Conservation (phyloP, 2,888 invertebrate genomes). For the Oeneis ivallda region DNA sequence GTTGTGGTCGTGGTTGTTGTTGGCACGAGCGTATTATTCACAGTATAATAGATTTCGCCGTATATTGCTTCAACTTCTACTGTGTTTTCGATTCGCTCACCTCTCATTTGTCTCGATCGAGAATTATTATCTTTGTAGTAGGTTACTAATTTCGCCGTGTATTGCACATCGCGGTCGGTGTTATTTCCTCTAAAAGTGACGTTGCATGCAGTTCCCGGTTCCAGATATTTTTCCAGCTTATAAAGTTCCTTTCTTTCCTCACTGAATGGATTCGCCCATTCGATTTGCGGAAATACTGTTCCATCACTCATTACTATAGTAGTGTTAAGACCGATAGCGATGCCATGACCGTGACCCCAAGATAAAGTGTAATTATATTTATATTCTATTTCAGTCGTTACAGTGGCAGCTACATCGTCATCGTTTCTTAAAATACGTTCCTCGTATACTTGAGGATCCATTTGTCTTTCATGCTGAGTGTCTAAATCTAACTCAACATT, state of each 20-base stretch:
- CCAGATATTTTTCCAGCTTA: slow-evolving; percentile 84
- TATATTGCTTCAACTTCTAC: slow-evolving; percentile 87
- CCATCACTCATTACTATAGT: slow-evolving; percentile 83
- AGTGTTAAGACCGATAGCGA: slow-evolving; percentile 86
- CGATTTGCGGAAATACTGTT: slow-evolving; percentile 80
- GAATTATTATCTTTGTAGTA: slow-evolving; percentile 84
- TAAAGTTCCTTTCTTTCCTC: slow-evolving; percentile 80
- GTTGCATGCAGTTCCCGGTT: slow-evolving; percentile 91
- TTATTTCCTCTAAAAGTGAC: slow-evolving; percentile 89
- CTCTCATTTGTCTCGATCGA: slow-evolving; percentile 82
- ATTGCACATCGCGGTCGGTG: slow-evolving; percentile 88
- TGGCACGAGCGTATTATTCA: slow-evolving; percentile 89
- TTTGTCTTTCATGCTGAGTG: slow-evolving; percentile 76
- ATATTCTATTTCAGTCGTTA: slow-evolving; percentile 88
- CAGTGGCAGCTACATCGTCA: slow-evolving; percentile 81
- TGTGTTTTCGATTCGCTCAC: slow-evolving; percentile 84
- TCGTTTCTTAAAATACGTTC: slow-evolving; percentile 77
- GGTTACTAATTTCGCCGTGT: slow-evolving; percentile 86
- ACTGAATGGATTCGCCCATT: slow-evolving; percentile 85
- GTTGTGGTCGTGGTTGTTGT: slow-evolving; percentile 86
- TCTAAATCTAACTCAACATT: slow-evolving; percentile 82
- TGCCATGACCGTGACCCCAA: slow-evolving; percentile 90
- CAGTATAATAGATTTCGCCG: slow-evolving; percentile 88
- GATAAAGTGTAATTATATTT: slow-evolving; percentile 86
- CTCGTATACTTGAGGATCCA: slow-evolving; percentile 78